Percentiles rank a stretch among this genome's conserved stretches.
phyloP scores from a whole-genome alignment of 2,113 vertebrate genomes.

The Anhinga anhinga region DNA sequence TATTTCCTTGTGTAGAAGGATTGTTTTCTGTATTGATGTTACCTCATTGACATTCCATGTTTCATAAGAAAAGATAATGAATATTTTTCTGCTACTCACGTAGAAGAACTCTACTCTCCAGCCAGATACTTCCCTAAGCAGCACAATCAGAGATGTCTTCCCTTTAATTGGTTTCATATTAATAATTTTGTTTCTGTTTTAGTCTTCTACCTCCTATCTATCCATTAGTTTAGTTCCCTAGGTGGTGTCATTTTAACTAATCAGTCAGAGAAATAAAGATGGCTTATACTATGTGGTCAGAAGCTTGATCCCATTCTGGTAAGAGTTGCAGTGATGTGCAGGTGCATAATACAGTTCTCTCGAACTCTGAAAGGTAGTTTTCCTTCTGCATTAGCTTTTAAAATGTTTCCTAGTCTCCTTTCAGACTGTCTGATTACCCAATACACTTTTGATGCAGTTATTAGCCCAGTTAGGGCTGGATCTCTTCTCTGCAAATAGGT shows the following conservation, averaged over 20 bases:
- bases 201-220: background rate
- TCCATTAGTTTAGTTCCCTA: background rate
- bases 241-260: background rate
- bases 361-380: background rate
- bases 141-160: background rate
- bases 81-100: accelerated
- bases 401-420: background rate
- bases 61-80: background rate
- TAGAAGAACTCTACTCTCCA: background rate
- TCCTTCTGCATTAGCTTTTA: background rate
- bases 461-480: background rate
- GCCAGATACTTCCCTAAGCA: background rate
- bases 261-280: background rate
- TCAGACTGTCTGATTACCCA: background rate
- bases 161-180: background rate
- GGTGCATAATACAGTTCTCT: background rate
- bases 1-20: background rate
- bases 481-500: background rate
- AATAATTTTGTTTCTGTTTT: background rate
- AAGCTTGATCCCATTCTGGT: background rate
- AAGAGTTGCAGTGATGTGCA: background rate
- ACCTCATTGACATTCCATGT: background rate
- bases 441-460: background rate
- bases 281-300: background rate
- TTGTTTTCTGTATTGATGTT: background rate